Conservation (phyloP, 2,888 invertebrate genomes). For the Limnephilus marmoratus region DNA sequence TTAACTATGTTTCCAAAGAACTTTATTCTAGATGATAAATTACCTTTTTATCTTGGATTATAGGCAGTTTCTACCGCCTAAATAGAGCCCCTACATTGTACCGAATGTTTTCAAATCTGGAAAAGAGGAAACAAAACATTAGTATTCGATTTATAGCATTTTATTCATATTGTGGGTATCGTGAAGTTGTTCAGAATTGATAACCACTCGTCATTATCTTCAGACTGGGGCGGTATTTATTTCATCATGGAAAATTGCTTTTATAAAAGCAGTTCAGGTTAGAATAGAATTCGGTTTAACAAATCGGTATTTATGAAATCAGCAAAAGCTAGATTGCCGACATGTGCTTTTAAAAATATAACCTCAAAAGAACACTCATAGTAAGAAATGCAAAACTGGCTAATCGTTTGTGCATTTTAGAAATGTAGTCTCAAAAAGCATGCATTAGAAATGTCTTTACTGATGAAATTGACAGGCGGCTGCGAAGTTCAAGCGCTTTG, state of each 20-base stretch:
- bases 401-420: not conserved
- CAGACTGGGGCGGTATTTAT: constrained; percentile 65
- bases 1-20: no score
- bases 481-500: no score
- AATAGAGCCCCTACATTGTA: not conserved
- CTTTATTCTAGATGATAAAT: no score
- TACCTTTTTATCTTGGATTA: no score
- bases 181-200: not conserved
- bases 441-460: no score
- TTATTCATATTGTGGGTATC: no score
- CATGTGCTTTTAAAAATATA: not conserved
- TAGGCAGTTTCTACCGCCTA: not conserved
- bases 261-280: not conserved
- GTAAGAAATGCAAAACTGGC: no score
- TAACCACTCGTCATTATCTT: constrained; percentile 59
- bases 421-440: not conserved
- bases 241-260: constrained; percentile 56
- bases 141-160: no score
- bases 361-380: not conserved
- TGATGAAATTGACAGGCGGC: no score
- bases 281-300: not conserved
- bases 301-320: no score
- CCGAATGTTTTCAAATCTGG: not conserved
- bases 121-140: not conserved
- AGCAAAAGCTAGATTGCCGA: not conserved